Conservation (phyloP, 2,888 invertebrate species). For the Liposcelis brunnea region DNA sequence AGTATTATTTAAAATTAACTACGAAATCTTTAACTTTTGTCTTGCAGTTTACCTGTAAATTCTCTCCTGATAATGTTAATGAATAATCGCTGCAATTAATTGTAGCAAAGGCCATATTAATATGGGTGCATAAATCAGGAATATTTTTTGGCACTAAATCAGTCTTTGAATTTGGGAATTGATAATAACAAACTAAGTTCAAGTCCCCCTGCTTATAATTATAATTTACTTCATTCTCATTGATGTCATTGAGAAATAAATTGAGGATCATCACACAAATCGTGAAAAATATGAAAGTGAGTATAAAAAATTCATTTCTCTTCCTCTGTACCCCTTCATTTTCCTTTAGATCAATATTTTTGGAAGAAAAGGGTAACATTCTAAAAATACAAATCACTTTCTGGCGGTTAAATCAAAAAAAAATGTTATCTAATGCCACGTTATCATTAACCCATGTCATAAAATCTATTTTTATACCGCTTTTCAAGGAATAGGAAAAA, state of each 20-base stretch:
- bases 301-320: neutral
- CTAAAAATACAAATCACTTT: neutral
- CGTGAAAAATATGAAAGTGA: neutral
- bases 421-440: no score
- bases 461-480: no score
- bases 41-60: neutral
- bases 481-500: neutral
- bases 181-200: constrained; percentile 52
- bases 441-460: no score
- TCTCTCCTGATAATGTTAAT: neutral
- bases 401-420: no score
- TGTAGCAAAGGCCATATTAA: constrained; percentile 57
- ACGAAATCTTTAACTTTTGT: no score
- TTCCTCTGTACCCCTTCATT: neutral
- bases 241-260: no score
- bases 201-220: constrained; percentile 10
- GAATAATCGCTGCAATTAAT: constrained; percentile 26
- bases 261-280: no score
- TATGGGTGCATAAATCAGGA: constrained; percentile 62
- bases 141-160: constrained; percentile 38
- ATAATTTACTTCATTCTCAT: neutral
- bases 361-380: constrained; percentile 9
- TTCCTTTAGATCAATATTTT: neutral
- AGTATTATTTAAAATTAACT: no score
- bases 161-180: constrained; percentile 29